Evolutionary conservation across 2,888 invertebrate species (phyloP).

Genomic region (Pristionchus mayeri): DNA sequence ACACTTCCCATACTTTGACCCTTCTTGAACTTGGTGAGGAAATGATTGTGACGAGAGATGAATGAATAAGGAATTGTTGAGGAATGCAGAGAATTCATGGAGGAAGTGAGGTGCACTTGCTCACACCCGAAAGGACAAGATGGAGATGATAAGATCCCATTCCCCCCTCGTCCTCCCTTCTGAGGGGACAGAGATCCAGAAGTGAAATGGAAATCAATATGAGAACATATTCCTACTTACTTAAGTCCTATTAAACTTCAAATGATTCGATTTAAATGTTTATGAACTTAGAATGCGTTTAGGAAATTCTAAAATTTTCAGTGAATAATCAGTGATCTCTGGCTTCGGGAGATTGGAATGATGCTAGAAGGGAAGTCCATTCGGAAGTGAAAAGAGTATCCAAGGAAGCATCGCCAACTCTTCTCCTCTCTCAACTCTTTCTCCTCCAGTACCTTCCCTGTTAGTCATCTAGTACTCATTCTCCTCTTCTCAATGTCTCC

Average conservation of each 20-base stretch:
- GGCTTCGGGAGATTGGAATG: not conserved
- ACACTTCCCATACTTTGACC: not conserved
- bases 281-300: not conserved
- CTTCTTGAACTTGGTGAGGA: not conserved
- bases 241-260: not conserved
- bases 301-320: not conserved
- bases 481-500: not conserved
- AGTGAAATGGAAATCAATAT: not conserved
- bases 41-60: too few species aligned
- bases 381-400: not conserved
- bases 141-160: constrained; percentile 22
- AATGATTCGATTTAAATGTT: not conserved
- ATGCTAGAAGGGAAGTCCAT: not conserved
- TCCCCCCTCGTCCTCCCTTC: not conserved
- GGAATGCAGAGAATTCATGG: not conserved
- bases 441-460: not conserved
- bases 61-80: too few species aligned
- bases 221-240: not conserved
- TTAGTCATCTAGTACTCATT: not conserved
- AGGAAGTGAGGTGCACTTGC: constrained; percentile 13
- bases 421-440: not conserved
- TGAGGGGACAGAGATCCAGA: not conserved
- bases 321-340: not conserved
- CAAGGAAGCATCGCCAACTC: not conserved
- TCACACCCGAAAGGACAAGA: constrained; percentile 27